Base-by-base conservation (phyloP, 2,888 invertebrate species). In the Sesia bembeciformis region DNA sequence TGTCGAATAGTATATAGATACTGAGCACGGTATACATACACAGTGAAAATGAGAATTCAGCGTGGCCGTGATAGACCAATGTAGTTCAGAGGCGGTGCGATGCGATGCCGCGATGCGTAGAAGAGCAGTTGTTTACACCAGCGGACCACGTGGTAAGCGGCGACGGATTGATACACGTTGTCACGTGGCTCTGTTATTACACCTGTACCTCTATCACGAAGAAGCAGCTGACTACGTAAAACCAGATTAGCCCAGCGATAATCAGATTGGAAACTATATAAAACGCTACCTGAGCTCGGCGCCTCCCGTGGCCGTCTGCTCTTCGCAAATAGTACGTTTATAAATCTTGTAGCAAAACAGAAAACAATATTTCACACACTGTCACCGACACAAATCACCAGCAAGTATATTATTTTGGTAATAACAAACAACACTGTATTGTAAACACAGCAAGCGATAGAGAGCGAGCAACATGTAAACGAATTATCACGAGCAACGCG, bases 271-370 rank as follows among this genome's bases (percentile, higher is more conserved):
- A 85, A 84, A 83, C 76, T 75, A 80, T 76, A 75, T 62, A 70
- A 78, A 76, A 81, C 73, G 73, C 72, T 84, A 87, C 88, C 88
- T 84, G 81, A 81, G 82, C 84, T 82, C 85, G 82, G 80, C 76
- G 82, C 72, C 77, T 77, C 84, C 81, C 85, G 87, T 85, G 76
- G 78, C 75, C 72, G 74, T 73, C 72, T 72, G 68, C 68, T 76
- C 68, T 73, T 71, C 66, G 65, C 68, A 65, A 74, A 74, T 75
- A 81, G 39, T 7, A 50, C 50, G 7, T 5, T 4, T 39, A 50
- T 38, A 39, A 50, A 50, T 39, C 38, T 4, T 6, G 6, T 50
- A 56, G 58, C 60, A 63, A 62, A 58, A 66, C 54, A 56, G 55
- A 58, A 56, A 62, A 59, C 39, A 61, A 60, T 66, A 63, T 66